Conservation (phyloP, 2,113 vertebrate species). For the Herpetotheres cachinnans region DNA sequence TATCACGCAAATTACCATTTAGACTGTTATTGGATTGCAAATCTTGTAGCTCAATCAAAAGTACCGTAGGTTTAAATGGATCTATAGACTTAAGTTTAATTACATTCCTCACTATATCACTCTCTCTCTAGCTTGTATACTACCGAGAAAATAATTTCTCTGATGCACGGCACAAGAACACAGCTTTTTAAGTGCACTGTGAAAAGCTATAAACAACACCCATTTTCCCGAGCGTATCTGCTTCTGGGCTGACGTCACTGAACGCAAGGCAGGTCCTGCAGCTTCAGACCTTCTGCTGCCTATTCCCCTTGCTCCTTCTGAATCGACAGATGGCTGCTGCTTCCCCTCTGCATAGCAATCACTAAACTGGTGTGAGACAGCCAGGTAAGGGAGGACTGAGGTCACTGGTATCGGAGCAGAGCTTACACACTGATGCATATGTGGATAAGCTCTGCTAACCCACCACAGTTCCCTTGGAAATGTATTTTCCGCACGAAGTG, state of each 20-base stretch:
- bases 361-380: background rate
- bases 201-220: background rate
- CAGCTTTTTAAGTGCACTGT: background rate
- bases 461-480: background rate
- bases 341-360: background rate
- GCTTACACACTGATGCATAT: no score
- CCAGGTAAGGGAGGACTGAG: background rate
- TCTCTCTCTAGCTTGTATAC: background rate
- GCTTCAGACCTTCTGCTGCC: background rate
- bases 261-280: background rate
- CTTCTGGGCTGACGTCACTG: background rate
- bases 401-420: background rate
- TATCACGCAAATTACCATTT: background rate
- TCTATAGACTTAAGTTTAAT: background rate
- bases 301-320: background rate
- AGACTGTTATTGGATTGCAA: background rate
- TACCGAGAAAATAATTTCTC: background rate
- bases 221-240: accelerated
- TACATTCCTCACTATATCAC: background rate
- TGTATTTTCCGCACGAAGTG: background rate
- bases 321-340: background rate
- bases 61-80: background rate
- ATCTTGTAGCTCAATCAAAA: background rate
- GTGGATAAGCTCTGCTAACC: background rate
- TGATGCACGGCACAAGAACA: background rate